Evolutionary conservation across 2,797 vertebrate genomes (phyloP), one percentile per base, ranked within the genome.

Genomic region (Spheniscus humboldti): DNA sequence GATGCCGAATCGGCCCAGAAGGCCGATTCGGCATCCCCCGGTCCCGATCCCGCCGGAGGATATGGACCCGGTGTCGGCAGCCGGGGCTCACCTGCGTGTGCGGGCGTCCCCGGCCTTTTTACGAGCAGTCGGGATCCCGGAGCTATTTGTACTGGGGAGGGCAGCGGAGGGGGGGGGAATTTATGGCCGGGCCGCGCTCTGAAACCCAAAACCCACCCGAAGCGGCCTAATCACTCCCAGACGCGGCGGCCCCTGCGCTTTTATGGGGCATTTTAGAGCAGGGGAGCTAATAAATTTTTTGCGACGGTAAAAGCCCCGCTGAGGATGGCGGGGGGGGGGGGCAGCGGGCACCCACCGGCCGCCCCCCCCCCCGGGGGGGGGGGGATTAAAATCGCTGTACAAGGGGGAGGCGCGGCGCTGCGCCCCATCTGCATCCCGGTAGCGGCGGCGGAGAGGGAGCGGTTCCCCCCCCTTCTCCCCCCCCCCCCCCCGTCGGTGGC

Each of bases 201-300:
- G 96, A 95, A 97, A 97, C 89, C 92, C 91, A 97, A 97, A 97
- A 96, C 97, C 96, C 60, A 90, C 89, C 94, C 96, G 90, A 94
- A 97, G 93, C 59, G 66, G 53, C 53, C 89, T 97, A 98, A 98
- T 98, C 94, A 97, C 95, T 97, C 95, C 95, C 97, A 98, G 97
- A 88, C 91, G 64, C 81, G 35, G 67, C 86, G 68, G 88, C 94
- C 92, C 91, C 91, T 69, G 78, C 53, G 53, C 90, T 97, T 97
- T 97, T 97, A 96, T 96, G 96, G 94, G 95, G 95, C 66, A 33
- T 96, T 96, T 97, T 94, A 93, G 97, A 95, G 95, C 91, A 87
- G 87, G 90, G 93, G 92, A 96, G 94, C 78, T 95, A 93, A 96
- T 97, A 97, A 97, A 97, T 96, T 94, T 96, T 90, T 82, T 75